Percentiles rank a stretch among this genome's conserved stretches.
Conservation (phyloP, 2,113 vertebrate species). For the Cebidichthys violaceus region DNA sequence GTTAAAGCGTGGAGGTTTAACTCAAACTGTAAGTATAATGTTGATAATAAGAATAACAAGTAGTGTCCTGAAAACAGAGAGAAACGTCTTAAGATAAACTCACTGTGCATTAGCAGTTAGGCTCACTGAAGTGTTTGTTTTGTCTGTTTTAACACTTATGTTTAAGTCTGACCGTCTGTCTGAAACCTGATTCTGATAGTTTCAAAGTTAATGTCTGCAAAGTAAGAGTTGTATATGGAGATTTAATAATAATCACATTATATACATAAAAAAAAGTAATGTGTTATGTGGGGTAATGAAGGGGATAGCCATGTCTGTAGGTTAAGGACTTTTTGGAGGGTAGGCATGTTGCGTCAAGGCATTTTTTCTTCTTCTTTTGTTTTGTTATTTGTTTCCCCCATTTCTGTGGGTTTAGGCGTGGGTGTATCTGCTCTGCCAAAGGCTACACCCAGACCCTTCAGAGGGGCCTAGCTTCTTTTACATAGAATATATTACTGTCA, state of each 20-base stretch:
- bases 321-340: neutral
- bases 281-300: neutral
- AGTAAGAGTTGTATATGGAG: neutral
- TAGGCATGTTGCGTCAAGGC: neutral
- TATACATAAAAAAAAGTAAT: neutral
- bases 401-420: neutral
- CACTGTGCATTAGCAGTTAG: neutral
- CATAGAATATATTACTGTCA: too few species aligned
- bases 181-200: neutral
- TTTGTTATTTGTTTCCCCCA: neutral
- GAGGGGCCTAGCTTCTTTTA: neutral
- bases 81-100: neutral
- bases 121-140: neutral
- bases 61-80: constrained; percentile 1
- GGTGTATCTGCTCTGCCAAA: neutral
- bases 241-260: neutral
- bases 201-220: neutral
- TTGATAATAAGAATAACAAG: neutral
- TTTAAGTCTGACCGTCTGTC: constrained; percentile 14
- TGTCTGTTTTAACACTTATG: constrained; percentile 1
- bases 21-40: neutral
- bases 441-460: neutral
- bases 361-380: neutral
- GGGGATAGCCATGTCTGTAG: neutral
- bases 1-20: neutral